Percentiles rank a stretch among this genome's conserved stretches.
Conservation (phyloP, 2,797 vertebrate species). For the Lutjanus campechanus region DNA sequence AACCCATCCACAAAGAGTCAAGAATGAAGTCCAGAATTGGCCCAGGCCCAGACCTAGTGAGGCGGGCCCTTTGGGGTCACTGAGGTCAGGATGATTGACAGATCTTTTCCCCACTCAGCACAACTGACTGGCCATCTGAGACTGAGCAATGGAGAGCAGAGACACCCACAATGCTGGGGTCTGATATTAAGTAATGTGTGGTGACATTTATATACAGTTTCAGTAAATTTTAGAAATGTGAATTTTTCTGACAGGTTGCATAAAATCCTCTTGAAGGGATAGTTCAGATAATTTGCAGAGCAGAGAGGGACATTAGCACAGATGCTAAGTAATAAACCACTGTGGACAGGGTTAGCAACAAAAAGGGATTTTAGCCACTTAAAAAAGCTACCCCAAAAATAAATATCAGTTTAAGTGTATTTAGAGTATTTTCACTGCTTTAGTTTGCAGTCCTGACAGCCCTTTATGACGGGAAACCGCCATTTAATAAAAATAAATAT, state of each 20-base stretch:
- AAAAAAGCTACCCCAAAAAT: too few species aligned
- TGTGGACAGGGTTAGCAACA: too few species aligned
- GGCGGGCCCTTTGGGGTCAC: constrained; percentile 53
- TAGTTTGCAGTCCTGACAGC: too few species aligned
- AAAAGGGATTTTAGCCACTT: too few species aligned
- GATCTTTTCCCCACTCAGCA: constrained; percentile 40
- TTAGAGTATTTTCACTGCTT: too few species aligned
- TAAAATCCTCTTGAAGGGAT: neutral
- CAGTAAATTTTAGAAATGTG: neutral
- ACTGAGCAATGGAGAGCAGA: constrained; percentile 21
- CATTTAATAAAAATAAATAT: too few species aligned
- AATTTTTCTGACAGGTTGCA: neutral
- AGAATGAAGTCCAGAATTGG: constrained; percentile 59
- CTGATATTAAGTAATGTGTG: neutral
- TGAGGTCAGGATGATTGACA: constrained; percentile 57
- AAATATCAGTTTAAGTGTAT: too few species aligned
- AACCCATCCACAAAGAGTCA: constrained; percentile 45
- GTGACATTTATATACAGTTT: constrained; percentile 1
- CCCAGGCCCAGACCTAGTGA: constrained; percentile 48
- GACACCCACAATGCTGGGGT: neutral
- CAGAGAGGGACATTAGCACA: too few species aligned
- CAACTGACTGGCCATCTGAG: constrained; percentile 47
- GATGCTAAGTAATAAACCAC: too few species aligned
- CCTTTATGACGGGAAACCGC: too few species aligned
- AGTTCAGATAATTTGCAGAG: too few species aligned